Evolutionary conservation across 2,888 invertebrate genomes (phyloP).

Genomic region (Galerucella pusilla): DNA sequence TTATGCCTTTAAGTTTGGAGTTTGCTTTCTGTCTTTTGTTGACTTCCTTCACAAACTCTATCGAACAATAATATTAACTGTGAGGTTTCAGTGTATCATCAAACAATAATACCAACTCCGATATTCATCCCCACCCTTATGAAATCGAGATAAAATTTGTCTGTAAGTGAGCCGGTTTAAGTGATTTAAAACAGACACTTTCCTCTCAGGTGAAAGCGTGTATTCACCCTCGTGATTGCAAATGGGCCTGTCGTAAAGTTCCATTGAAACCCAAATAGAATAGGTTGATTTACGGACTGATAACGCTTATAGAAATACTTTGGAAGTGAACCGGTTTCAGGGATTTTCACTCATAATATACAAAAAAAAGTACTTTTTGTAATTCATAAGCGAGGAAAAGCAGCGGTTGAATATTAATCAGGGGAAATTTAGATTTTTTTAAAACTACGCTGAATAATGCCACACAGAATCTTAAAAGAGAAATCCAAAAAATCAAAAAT

Average conservation of each 20-base stretch:
- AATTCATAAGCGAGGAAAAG: no score
- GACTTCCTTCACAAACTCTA: not conserved
- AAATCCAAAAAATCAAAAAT: no score
- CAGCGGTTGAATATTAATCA: no score
- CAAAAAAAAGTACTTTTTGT: no score
- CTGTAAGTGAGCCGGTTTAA: not conserved
- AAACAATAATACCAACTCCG: not conserved
- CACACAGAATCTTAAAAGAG: no score
- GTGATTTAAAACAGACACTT: slow-evolving; percentile 17
- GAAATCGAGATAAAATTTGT: slow-evolving; percentile 7
- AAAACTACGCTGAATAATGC: no score
- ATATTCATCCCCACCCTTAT: not conserved
- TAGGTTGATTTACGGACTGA: slow-evolving; percentile 23
- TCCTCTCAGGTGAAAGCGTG: slow-evolving; percentile 7
- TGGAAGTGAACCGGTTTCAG: not conserved
- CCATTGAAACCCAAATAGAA: slow-evolving; percentile 14
- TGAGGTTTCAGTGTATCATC: not conserved
- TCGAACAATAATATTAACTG: no score
- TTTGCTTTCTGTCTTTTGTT: not conserved
- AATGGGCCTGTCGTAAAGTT: slow-evolving; percentile 21
- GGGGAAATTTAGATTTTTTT: no score
- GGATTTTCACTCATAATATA: not conserved
- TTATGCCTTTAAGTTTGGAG: no score
- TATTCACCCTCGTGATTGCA: slow-evolving; percentile 12
- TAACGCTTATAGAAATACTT: slow-evolving; percentile 1